These are phyloP conservation scores for Brachionus rotundiformis DNA, from an alignment of 1,140 invertebrate genomes.

Conservation along the genomic window DNA sequence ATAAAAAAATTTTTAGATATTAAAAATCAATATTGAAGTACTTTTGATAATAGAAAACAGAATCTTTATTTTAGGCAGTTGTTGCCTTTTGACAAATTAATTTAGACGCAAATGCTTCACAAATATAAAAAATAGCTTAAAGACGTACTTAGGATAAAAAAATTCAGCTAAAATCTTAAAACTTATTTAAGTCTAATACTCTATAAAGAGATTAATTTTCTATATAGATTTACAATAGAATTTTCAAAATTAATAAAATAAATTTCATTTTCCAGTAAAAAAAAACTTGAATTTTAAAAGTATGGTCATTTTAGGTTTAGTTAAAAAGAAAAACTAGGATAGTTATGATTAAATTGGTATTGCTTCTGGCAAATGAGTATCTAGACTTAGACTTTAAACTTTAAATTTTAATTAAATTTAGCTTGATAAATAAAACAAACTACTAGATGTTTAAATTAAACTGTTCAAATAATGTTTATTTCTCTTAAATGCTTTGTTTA, in stretches of 20 bases:
- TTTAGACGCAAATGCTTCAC: not conserved
- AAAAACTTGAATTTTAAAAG: too few relatives aligned
- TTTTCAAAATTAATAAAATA: too few relatives aligned
- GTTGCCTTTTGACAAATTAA: constrained; percentile 2
- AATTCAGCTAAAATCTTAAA: not conserved
- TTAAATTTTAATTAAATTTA: not conserved
- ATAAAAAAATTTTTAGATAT: not conserved
- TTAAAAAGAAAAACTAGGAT: not conserved
- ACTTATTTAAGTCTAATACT: not conserved
- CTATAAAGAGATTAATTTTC: not conserved
- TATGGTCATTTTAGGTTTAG: too few relatives aligned
- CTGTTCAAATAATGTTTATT: not conserved
- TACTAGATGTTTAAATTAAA: not conserved
- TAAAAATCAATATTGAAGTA: not conserved
- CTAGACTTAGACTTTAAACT: not conserved
- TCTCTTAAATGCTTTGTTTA: not conserved
- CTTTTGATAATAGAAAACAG: not conserved
- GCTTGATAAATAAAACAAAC: not conserved
- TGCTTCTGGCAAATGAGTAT: not conserved
- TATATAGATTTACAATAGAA: not conserved
- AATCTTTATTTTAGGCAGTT: not conserved
- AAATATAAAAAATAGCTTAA: not conserved
- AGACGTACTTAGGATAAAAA: not conserved
- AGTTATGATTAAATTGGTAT: not conserved
- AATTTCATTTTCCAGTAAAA: too few relatives aligned